Conservation (phyloP, 2,888 invertebrate species). For the Geotrupes spiniger region DNA sequence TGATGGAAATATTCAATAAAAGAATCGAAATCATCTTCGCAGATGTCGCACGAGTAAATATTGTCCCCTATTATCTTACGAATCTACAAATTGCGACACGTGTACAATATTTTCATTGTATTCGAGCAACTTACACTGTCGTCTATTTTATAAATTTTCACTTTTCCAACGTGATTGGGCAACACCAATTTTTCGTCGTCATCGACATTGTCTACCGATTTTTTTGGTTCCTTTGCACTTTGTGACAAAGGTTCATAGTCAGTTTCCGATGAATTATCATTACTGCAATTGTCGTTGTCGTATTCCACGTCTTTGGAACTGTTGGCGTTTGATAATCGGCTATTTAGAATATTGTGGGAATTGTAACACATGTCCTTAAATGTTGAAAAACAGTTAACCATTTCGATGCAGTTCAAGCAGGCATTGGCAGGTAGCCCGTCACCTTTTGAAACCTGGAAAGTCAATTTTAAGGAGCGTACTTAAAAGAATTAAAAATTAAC, state of each 20-base stretch:
- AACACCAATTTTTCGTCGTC: slow-evolving; percentile 7
- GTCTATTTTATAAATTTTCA: slow-evolving; percentile 18
- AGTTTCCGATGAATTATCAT: not conserved
- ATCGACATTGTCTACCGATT: not conserved
- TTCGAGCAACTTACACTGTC: slow-evolving; percentile 12
- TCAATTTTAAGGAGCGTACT: slow-evolving; percentile 1
- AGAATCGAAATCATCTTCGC: slow-evolving; percentile 28
- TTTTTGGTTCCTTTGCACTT: no score
- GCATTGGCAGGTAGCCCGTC: slow-evolving; percentile 28
- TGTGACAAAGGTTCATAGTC: not conserved
- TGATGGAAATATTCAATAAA: slow-evolving; percentile 37
- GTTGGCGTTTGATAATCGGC: not conserved
- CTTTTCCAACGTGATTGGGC: slow-evolving; percentile 2
- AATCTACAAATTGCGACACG: slow-evolving; percentile 14
- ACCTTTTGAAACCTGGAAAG: slow-evolving; percentile 26
- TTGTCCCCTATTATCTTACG: slow-evolving; percentile 26
- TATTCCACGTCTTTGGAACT: not conserved
- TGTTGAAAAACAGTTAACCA: slow-evolving; percentile 26
- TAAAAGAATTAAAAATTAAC: slow-evolving; percentile 15
- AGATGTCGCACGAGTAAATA: slow-evolving; percentile 30
- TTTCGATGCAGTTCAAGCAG: slow-evolving; percentile 28
- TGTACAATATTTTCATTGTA: not conserved
- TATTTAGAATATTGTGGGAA: slow-evolving; percentile 23
- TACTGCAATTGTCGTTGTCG: no score
- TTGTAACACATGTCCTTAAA: slow-evolving; percentile 26